Evolutionary conservation across 2,797 vertebrate species (phyloP), one percentile per base, ranked within the genome.

Genomic region (Petrocephalus sullivani): DNA sequence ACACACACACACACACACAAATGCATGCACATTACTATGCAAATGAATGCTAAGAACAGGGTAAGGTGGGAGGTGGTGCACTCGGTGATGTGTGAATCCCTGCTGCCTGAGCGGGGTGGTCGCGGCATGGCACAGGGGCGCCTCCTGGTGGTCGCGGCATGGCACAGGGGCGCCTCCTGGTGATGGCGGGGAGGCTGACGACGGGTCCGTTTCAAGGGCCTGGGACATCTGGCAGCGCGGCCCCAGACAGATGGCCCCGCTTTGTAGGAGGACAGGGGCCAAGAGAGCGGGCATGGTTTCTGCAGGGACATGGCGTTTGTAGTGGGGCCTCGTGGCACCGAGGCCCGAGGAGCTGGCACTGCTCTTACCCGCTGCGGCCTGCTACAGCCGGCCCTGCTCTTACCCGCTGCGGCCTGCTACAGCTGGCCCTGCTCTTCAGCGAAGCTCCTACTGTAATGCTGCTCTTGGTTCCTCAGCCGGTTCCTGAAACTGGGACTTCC

Each of bases 201-300:
- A 51, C 33, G 37, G 61, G 75, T 67, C 21, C 14, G 81, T 75
- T 87, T 85, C 28, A 54, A 23, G 21, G 78, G 81, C 60, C 82
- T 23, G 14, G 89, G 87, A 78, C 87, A 82, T 88, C 89, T 89
- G 89, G 89, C 67, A 8, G 19, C 41, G 14, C 9, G 14, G 57
- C 12, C 10, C 51, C 9, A 8, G 33, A 87, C 89, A 90, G 87
- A 89, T 89, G 90, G 88, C 78, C 85, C 46, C 10, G 60, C 89
- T 87, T 82, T 49, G 89, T 89, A 87, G 51, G 33, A 51, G 83
- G 75, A 78, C 16, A 83, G 46, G 84, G 51, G 67, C 57, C 88
- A 83, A 57, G 71, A 49, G 46, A 21, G n/a, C 53, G 37, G 10
- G 51, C 87, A 82, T 49, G 49, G 86, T 87, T 82, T 64, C 16